These are phyloP conservation scores for Hydrotaea cyrtoneurina DNA, from an alignment of 2,888 invertebrate genomes.

Conservation along the genomic window DNA sequence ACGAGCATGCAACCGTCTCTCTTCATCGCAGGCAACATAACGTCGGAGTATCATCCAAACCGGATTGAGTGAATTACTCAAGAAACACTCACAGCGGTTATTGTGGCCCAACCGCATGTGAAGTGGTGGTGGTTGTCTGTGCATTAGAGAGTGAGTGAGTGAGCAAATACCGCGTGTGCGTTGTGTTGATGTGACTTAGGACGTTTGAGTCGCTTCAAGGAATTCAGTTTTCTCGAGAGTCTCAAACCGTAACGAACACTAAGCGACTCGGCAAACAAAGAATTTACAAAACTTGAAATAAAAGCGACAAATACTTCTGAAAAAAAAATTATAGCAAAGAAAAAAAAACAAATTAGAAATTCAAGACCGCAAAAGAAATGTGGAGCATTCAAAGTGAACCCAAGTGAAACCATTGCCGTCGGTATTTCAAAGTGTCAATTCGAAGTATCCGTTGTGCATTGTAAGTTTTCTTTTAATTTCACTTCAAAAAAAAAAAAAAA, in stretches of 20 bases:
- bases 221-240: slow-evolving; percentile 73
- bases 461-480: slow-evolving; percentile 44
- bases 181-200: slow-evolving; percentile 24
- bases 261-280: slow-evolving; percentile 59
- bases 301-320: slow-evolving; percentile 29
- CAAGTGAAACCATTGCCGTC: slow-evolving; percentile 28
- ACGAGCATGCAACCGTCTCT: slow-evolving; percentile 36
- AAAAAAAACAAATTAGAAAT: slow-evolving; percentile 21
- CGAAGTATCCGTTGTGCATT: slow-evolving; percentile 10
- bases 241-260: slow-evolving; percentile 72
- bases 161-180: slow-evolving; percentile 5
- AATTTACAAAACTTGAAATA: slow-evolving; percentile 32
- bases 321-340: slow-evolving; percentile 9
- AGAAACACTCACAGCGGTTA: slow-evolving; percentile 26
- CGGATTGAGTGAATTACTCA: slow-evolving; percentile 13
- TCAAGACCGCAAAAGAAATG: slow-evolving; percentile 19
- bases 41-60: slow-evolving; percentile 4
- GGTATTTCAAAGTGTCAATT: not conserved
- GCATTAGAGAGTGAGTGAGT: not conserved
- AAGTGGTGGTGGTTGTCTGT: slow-evolving; percentile 9
- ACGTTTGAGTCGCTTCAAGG: slow-evolving; percentile 55
- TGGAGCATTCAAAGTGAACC: not conserved
- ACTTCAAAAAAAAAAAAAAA: not conserved
- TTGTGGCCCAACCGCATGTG: not conserved
- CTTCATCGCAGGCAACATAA: not conserved